phyloP scores from a whole-genome alignment of 1,140 invertebrate species.

The Cyclargus thomasi region DNA sequence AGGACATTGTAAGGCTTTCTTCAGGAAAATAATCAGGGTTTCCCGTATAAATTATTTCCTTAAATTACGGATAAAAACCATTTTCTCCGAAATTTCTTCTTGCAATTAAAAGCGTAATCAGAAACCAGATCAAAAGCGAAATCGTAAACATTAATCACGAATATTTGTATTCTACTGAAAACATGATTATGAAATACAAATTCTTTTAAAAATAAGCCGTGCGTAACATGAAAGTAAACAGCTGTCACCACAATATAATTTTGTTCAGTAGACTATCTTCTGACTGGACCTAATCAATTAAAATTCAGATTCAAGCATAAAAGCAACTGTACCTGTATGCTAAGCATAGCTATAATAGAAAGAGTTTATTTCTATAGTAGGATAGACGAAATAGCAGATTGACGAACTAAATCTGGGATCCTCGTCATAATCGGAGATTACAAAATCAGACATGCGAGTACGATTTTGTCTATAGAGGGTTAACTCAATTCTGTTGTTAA shows the following conservation, averaged over 20 bases:
- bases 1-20: not conserved
- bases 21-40: not conserved
- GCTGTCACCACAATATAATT: not conserved
- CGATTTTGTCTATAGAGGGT: too few species aligned
- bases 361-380: too few species aligned
- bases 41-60: not conserved
- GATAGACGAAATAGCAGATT: too few species aligned
- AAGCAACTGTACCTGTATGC: too few species aligned
- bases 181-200: constrained; percentile 10
- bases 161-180: constrained; percentile 7
- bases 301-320: too few species aligned
- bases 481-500: too few species aligned
- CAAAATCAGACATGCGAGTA: too few species aligned
- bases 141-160: not conserved
- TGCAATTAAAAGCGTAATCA: not conserved
- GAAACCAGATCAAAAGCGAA: not conserved
- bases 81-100: not conserved
- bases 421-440: too few species aligned
- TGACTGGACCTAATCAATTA: too few species aligned
- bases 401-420: too few species aligned
- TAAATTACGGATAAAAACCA: not conserved
- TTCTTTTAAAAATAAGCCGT: constrained; percentile 7
- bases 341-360: too few species aligned
- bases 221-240: constrained; percentile 12
- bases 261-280: constrained; percentile 12